Evolutionary conservation across 2,113 vertebrate species (phyloP).

Genomic region (Noturus placidus): DNA sequence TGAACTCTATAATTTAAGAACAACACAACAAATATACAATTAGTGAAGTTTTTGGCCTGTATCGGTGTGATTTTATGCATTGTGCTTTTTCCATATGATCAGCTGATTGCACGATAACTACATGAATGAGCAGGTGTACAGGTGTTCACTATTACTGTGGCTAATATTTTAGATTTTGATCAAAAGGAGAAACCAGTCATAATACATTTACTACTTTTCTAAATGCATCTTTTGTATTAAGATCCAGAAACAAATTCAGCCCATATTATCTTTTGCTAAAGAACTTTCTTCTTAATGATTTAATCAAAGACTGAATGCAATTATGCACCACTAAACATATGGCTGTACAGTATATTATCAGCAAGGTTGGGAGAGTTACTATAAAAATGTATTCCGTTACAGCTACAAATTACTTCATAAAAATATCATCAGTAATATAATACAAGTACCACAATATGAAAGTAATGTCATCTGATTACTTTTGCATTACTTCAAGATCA

Average conservation of each 20-base stretch:
- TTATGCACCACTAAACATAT: background rate
- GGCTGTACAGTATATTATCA: background rate
- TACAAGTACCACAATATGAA: too few relatives aligned
- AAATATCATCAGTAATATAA: too few relatives aligned
- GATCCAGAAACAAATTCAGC: background rate
- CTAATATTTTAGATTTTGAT: too few relatives aligned
- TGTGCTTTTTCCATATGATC: background rate
- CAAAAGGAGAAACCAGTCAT: background rate
- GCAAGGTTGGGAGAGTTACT: too few relatives aligned
- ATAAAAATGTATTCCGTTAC: too few relatives aligned
- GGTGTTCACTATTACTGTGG: background rate
- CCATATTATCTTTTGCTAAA: background rate
- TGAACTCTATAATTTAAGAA: background rate
- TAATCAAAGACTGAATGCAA: background rate
- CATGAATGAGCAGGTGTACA: background rate
- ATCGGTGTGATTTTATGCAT: background rate
- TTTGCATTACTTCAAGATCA: too few relatives aligned
- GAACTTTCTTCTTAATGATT: background rate
- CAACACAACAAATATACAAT: background rate
- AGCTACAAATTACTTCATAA: too few relatives aligned
- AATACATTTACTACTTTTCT: background rate
- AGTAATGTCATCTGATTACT: too few relatives aligned
- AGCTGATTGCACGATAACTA: background rate
- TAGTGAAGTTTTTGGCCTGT: background rate
- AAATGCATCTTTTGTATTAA: background rate